These are phyloP conservation scores for Entelurus aequoreus DNA, from an alignment of 2,113 vertebrate species.

Conservation along the genomic window DNA sequence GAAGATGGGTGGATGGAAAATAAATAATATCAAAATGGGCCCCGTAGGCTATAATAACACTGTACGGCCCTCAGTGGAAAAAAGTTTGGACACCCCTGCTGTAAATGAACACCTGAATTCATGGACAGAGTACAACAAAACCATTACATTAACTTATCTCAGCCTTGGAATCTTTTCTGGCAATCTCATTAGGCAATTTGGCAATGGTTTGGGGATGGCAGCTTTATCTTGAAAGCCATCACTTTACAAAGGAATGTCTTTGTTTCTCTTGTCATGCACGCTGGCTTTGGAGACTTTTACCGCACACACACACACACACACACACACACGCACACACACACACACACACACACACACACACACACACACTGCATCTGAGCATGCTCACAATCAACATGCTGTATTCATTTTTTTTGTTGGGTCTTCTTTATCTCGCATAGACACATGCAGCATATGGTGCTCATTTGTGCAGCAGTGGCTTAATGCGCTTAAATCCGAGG, in stretches of 20 bases:
- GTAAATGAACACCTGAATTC: slow-evolving; percentile 52
- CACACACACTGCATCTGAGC: background rate
- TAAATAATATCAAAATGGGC: too few relatives aligned
- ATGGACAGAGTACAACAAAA: slow-evolving; percentile 33
- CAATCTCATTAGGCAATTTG: slow-evolving; percentile 31
- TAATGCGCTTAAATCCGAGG: slow-evolving; percentile 53
- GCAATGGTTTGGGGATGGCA: slow-evolving; percentile 4
- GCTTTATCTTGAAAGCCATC: slow-evolving; percentile 44
- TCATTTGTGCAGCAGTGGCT: slow-evolving; percentile 52
- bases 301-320: background rate
- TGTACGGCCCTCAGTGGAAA: too few relatives aligned
- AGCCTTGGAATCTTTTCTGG: slow-evolving; percentile 28
- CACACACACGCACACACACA: slow-evolving; percentile 7
- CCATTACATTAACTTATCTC: slow-evolving; percentile 15
- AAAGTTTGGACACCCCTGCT: background rate
- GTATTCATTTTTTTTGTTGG: slow-evolving; percentile 8
- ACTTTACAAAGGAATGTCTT: slow-evolving; percentile 22
- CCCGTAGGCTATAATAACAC: too few relatives aligned
- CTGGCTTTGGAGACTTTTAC: slow-evolving; percentile 10
- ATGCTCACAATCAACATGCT: slow-evolving; percentile 23
- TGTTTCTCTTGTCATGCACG: slow-evolving; percentile 7
- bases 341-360: slow-evolving; percentile 2
- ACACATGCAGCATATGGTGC: slow-evolving; percentile 45
- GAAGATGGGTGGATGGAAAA: too few relatives aligned
- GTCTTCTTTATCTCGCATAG: slow-evolving; percentile 37